Evolutionary conservation across 1,140 invertebrate genomes (phyloP), one percentile per base, ranked within the genome.

Genomic region (Drosophila bocqueti): DNA sequence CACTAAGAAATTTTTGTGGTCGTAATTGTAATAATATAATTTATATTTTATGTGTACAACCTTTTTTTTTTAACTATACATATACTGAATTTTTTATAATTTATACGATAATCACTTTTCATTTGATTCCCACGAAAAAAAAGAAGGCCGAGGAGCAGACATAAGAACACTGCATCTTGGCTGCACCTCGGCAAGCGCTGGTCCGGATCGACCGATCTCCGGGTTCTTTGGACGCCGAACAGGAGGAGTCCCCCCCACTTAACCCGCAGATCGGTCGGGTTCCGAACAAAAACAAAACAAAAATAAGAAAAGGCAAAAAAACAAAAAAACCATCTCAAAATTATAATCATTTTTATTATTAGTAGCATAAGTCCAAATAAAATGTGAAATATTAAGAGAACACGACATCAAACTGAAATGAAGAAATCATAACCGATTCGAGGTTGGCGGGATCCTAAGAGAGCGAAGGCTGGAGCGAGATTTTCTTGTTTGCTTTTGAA

Each of bases 11-110:
- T 90, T 83, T 87, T 85, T 89, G 85, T 89, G 85, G 85, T 89
- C 85, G 85, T 85, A 85, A 90, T 76, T 90, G 82, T 90, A 90
- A 85, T 85, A 91, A 90, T 91, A 85, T 90, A 90, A 90, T 90
- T 91, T 90, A 90, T 90, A 90, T 82, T 90, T 90, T 91, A 89
- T 91, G 76, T 90, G 85, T 90, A 90, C 68, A 75, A 80, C 79
- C 57, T 76, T 85, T 85, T 90, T 90, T 86, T 86, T 89, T 81
- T 72, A 84, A 76, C 79, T 90, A 85, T 90, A 89, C 78, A 90
- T 82, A 82, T 90, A 90, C 86, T 82, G 85, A 85, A 85, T 90
- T 90, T 89, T 89, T 79, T 90, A 85, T 90, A 90, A 90, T 90
- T 91, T 90, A 90, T 91, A 82, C 45, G 79, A 80, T 85, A 89